Base-by-base conservation (phyloP, 2,797 vertebrate genomes). In the Halcyon chelicuti region DNA sequence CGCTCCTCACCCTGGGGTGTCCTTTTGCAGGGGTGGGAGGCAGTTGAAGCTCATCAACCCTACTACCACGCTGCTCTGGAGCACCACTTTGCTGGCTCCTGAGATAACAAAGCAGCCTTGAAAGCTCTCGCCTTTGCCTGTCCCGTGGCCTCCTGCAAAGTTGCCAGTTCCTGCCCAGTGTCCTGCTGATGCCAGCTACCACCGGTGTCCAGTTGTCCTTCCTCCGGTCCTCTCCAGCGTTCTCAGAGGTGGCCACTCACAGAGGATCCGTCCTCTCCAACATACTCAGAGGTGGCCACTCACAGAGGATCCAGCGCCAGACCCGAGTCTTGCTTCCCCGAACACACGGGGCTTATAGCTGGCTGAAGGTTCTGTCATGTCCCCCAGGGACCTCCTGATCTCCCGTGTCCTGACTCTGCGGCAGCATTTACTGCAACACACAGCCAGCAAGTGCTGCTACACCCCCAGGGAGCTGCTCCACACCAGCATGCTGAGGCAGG, bases 291-390 rank as follows among this genome's bases (percentile, higher is more conserved):
- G 16, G 46, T 14, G 62, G 33, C n/a, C 57, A 22, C 22, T 4
- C 37, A 37, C 6, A 7, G 62, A 54, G 31, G 31, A 68, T 13
- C 23, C 71, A 71, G 62, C 14, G 2, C 23, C 39, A 21, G 44
- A 47, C 63, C 46, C 7, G 7, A 72, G 49, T 33, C 37, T 31
- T 15, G 6, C 37, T 42, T 40, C 14, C 25, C 74, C 21, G 4
- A 4, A 7, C 8, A 14, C 0, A 0, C 25, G 46, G 33, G 22
- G 25, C 17, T 22, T 5, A 14, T 3, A 42, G 39, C 29, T 47
- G 67, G 22, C 83, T 52, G 40, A 46, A 88, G 67, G 17, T 62
- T 18, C 21, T 26, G 26, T 16, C 65, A 0, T 0, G 11, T 2
- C 5, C 14, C 25, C 22, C 17, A 2, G 37, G 12, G 40, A 52